Evolutionary conservation across 1,140 invertebrate species (phyloP), one percentile per base, ranked within the genome.

Genomic region (Tetraneura akinire): DNA sequence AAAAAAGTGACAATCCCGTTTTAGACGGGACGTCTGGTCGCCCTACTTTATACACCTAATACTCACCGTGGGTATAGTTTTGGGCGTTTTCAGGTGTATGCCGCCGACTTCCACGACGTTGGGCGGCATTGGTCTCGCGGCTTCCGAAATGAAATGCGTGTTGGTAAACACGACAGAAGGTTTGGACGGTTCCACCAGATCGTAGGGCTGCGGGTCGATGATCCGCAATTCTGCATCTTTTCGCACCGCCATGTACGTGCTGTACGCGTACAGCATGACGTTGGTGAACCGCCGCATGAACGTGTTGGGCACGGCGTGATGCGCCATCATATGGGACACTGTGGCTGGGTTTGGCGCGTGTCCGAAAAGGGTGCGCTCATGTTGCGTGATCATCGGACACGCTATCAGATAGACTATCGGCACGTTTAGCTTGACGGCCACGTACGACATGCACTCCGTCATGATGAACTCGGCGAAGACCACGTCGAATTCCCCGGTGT

Each of bases 101-200:
- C 85, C 85, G 21, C 84, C 85, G 23, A 85, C 81, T 76, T 84
- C 78, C 8, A 86, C 80, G 10, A 84, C 76, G 55, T 82, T 82
- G 0, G 84, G 83, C 3, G 81, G 62, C 10, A 82, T 45, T 8
- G 85, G 83, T 80, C 83, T 80, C 18, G 83, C 80, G 45, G 82
- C 71, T 10, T 82, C 73, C 11, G 37, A 60, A 0, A 70, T 80
- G 53, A 81, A 82, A 80, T 86, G 84, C 13, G 80, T 82, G 80
- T 86, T 91, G 0, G 90, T 3, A 16, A 76, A 60, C n/a, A 57
- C 14, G 2, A 26, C 3, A 0, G 76, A 81, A 16, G 81, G 78
- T 11, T 8, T n/a, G 8, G 70, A 45, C 9, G 70, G 60, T 5
- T 26, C 13, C 1, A 32, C 37, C 11, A 10, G 29, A 8, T 60